Base-by-base conservation (phyloP, 2,888 invertebrate genomes). In the Drosophila nr. fundita region DNA sequence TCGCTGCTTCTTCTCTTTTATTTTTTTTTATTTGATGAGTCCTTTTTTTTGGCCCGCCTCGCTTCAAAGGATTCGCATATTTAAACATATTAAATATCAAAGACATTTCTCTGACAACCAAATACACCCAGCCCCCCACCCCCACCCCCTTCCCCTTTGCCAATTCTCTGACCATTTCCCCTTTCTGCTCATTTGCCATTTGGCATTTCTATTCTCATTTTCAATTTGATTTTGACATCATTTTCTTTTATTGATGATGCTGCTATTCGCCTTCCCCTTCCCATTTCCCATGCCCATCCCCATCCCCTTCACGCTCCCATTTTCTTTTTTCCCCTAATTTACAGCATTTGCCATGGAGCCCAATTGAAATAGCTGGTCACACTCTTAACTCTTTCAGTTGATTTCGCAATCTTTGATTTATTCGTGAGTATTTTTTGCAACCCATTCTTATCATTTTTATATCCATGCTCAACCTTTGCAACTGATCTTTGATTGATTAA, bases 31-130 rank as follows among this genome's bases (percentile, higher is more conserved):
- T 59, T 62, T 54, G 32, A 32, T 53, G 27, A 49, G 61, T 48
- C 50, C 57, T 73, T 70, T 58, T 62, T 60, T 45, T 15, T 54
- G 55, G 66, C 32, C 30, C 49, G 49, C 52, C 82, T 81, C 75
- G 90, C 90, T 88, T 82, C 88, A 83, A 89, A 76, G 85, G 89
- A 86, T 86, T 87, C 82, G 87, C 90, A 86, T 86, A 89, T 86
- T 86, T 86, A 90, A 86, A 78, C 90, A 89, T 86, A 86, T 86
- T 90, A 86, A 87, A 86, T 86, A 86, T 86, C 90, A 86, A 86
- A 86, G 89, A 90, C 90, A 89, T 76, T 86, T 78, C 68, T 52
- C 59, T 72, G 45, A 45, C 45, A 45, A 45, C 21, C 45, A 45
- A 45, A 21, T 4, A 45, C 45, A 45, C 4, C 42, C 21, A 13